Evolutionary conservation across 2,888 invertebrate species (phyloP), one percentile per base, ranked within the genome.

Genomic region (Nomada hirtipes): DNA sequence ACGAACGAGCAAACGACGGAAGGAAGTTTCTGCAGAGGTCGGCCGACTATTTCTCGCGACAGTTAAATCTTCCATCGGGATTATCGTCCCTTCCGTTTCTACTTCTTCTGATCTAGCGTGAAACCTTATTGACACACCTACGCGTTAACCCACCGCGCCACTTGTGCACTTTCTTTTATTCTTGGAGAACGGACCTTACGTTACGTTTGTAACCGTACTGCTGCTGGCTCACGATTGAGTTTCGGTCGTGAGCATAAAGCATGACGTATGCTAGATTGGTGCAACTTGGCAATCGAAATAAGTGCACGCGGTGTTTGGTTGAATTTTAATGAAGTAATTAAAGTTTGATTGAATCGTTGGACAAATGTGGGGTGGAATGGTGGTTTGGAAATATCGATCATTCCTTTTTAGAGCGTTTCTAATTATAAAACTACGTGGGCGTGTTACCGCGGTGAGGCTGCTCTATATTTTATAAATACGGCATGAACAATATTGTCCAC

Each of bases 61-160:
- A 88, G 85, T 82, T 88, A 87, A 87, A 88, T 88, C 88, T 88
- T 88, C 88, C 84, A 79, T 79, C 68, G 88, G 88, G 85, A 87
- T 88, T 88, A 80, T 80, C 77, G 76, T 36, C 72, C 76, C 69
- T 76, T 73, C 72, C 84, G 65, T 74, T 81, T 65, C 72, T 63
- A 79, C 52, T 57, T 67, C 57, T 18, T 0, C 73, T 59, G 70
- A 65, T 64, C 78, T 71, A 29, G 13, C 55, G 67, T 76, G 57
- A 55, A 78, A 76, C 85, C 76, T 83, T 80, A 81, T 86, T 78
- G 82, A 82, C 83, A 80, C 73, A 47, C 60, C 36, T 36, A 64
- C 57, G 53, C 20, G 76, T 55, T 86, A 61, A 53, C 29, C 13
- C 20, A 29, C 4, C 36, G 18, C 60, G 60, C 36, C 60, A 36